Evolutionary conservation across 23 tunicate genomes (phyloP).

Genomic region (Diplosoma virens): DNA sequence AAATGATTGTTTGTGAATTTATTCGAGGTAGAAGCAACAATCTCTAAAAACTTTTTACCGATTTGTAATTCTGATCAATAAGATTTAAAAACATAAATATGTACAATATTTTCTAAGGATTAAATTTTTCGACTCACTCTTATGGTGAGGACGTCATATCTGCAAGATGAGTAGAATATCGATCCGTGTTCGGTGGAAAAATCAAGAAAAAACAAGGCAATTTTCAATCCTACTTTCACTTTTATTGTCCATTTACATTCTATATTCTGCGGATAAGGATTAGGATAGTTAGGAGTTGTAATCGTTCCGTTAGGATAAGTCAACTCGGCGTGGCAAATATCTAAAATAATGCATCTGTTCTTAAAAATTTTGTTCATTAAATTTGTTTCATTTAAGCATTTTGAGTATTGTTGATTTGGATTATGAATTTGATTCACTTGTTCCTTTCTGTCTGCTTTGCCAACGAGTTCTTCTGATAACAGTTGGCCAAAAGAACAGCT

Average conservation of each 20-base stretch:
- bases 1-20: neutral
- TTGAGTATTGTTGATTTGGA: too few relatives aligned
- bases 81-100: too few relatives aligned
- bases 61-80: too few relatives aligned
- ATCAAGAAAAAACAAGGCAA: constrained; percentile 68
- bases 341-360: too few relatives aligned
- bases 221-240: constrained; percentile 20
- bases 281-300: constrained; percentile 52
- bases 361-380: too few relatives aligned
- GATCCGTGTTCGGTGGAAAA: constrained; percentile 60
- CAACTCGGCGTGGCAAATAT: constrained; percentile 8
- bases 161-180: constrained; percentile 20
- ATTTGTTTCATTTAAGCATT: too few relatives aligned
- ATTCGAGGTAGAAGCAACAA: neutral
- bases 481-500: too few relatives aligned
- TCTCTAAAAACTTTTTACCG: neutral
- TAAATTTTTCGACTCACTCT: constrained; percentile 12
- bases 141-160: constrained; percentile 42
- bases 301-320: constrained; percentile 23
- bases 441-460: too few relatives aligned
- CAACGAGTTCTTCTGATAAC: too few relatives aligned
- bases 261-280: constrained; percentile 32
- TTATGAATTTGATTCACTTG: too few relatives aligned
- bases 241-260: constrained; percentile 48
- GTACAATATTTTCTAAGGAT: too few relatives aligned